Evolutionary conservation across 2,797 vertebrate genomes (phyloP), one percentile per base, ranked within the genome.

Genomic region (Sparidentex hasta): DNA sequence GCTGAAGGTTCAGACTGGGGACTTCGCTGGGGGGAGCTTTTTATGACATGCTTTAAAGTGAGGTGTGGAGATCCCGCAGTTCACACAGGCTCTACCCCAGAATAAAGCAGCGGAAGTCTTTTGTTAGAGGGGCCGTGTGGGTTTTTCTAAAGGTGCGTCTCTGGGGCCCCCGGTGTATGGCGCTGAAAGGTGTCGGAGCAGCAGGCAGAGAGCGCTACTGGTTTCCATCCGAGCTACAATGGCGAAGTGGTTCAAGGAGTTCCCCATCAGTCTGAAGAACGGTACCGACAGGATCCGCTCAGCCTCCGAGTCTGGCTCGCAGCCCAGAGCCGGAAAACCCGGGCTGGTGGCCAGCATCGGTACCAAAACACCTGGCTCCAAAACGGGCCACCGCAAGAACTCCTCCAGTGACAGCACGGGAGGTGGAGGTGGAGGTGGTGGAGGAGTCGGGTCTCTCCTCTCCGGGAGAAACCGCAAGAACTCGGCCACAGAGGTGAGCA

Each of bases 391-490:
- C n/a, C 94, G 96, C 65, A 98, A 97, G 79, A 95, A 93, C 87
- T 88, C 87, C 23, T 89, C 91, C 3, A 14, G 58, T 18, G 91
- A 92, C 74, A 66, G 72, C 65, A 14, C 84, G 2, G 38, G 83
- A 1, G 87, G 83, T 11, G 41, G 43, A 44, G 43, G 43, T 44
- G 43, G 11, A 2, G 38, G 88, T 9, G 72, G 88, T 2, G 85
- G 90, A 16, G 79, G 93, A 38, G 94, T 94, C 1, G 94, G 93
- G 5, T 95, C 95, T 25, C 90, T 90, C 0, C 86, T 94, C 78
- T 92, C 91, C 20, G 95, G 95, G 48, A 96, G 96, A 83, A 95
- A 95, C 90, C 94, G 97, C 56, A 97, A 99, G 83, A 97, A 97
- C 88, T 98, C 97, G 0, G 94, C 95, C 0, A 90, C 86, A 0